A percentile compares a stretch with the other conserved stretches of the same genome.
Conservation (phyloP, 2,113 vertebrate species). For the Oncorhynchus gorbuscha region DNA sequence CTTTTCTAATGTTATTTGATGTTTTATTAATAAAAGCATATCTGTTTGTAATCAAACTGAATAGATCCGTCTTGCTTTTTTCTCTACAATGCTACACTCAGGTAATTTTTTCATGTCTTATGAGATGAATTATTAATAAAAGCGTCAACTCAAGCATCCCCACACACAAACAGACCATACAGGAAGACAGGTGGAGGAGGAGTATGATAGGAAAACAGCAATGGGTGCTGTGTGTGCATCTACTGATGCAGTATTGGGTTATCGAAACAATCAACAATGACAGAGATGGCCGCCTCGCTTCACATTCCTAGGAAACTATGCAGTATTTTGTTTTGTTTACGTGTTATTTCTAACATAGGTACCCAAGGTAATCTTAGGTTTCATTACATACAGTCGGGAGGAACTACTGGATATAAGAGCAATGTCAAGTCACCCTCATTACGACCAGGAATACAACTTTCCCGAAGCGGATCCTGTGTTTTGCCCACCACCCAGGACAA, state of each 20-base stretch:
- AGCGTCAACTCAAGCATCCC: neutral
- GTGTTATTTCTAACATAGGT: too few species aligned
- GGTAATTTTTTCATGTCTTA: neutral
- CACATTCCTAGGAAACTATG: too few species aligned
- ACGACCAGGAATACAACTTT: too few species aligned
- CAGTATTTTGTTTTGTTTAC: too few species aligned
- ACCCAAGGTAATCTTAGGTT: too few species aligned
- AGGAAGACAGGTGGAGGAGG: neutral
- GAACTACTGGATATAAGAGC: too few species aligned
- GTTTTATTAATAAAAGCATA: neutral
- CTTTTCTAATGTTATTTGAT: neutral
- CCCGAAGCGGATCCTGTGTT: too few species aligned
- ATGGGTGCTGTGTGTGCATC: neutral
- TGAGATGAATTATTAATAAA: conserved; percentile 9
- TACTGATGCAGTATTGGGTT: neutral
- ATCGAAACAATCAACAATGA: neutral
- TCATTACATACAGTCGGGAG: too few species aligned
- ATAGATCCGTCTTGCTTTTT: neutral
- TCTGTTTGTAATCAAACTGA: neutral
- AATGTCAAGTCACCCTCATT: too few species aligned
- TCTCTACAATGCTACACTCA: neutral
- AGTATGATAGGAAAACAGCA: neutral
- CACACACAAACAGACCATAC: neutral
- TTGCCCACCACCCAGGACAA: too few species aligned
- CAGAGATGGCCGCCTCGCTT: too few species aligned